Conservation (phyloP, 2,797 vertebrate genomes). For the Antennarius maculatus region DNA sequence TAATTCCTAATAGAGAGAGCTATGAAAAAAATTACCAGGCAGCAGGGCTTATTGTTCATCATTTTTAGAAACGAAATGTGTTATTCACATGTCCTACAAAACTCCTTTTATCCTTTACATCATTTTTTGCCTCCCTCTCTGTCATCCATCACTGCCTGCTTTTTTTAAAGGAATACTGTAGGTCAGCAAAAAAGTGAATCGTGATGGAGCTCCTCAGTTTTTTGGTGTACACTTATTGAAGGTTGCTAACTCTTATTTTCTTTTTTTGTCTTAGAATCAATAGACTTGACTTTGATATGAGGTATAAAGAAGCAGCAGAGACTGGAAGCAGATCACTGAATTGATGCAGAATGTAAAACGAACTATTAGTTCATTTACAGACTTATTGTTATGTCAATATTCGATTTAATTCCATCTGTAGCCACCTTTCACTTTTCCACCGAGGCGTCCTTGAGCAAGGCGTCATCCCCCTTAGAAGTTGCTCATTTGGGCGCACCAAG, state of each 20-base stretch:
- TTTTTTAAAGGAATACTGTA: constrained; percentile 8
- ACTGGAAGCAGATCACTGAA: constrained; percentile 9
- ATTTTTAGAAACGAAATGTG: constrained; percentile 30
- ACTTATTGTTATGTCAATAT: constrained; percentile 13
- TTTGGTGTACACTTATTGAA: constrained; percentile 2
- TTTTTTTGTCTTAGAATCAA: constrained; percentile 1
- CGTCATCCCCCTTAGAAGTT: too few relatives aligned
- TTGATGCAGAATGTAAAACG: background rate
- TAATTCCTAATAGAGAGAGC: constrained; percentile 54
- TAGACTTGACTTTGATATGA: background rate
- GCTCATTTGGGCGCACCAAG: too few relatives aligned
- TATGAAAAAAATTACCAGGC: background rate
- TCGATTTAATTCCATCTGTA: too few relatives aligned
- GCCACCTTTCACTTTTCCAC: too few relatives aligned
- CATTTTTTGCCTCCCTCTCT: background rate
- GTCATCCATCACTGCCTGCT: constrained; percentile 13
- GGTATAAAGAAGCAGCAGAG: constrained; percentile 14
- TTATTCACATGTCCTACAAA: constrained; percentile 25
- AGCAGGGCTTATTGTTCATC: constrained; percentile 15
- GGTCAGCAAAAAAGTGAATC: constrained; percentile 19
- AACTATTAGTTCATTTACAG: background rate
- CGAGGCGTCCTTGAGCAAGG: too few relatives aligned
- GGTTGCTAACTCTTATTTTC: background rate
- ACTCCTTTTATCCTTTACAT: background rate
- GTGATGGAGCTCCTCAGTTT: background rate